Percentiles rank a stretch among this genome's conserved stretches.
phyloP scores from a whole-genome alignment of 2,113 vertebrate species.

The Struthio camelus region DNA sequence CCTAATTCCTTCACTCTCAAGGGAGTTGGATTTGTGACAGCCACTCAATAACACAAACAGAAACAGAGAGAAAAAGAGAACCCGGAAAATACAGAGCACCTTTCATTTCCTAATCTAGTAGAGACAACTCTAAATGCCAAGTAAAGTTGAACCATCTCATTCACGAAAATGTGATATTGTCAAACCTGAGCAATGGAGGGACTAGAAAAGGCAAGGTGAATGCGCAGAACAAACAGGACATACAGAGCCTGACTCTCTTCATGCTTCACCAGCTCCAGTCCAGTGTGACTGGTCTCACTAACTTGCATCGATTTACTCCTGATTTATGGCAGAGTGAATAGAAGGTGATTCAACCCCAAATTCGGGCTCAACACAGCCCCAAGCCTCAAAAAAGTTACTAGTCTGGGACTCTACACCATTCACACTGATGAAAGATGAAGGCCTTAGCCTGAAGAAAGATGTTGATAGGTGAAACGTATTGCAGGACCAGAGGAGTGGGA shows the following conservation, averaged over 20 bases:
- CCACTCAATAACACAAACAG: conserved; percentile 13
- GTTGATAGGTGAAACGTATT: neutral
- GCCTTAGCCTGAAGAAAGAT: neutral
- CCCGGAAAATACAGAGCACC: neutral
- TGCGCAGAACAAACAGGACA: neutral
- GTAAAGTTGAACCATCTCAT: neutral
- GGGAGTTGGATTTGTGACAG: neutral
- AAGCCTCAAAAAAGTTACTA: neutral
- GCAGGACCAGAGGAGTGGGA: neutral
- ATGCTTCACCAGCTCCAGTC: neutral
- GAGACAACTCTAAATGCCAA: neutral
- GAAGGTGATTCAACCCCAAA: neutral
- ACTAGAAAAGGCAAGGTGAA: neutral
- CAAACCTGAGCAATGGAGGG: neutral
- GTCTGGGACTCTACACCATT: neutral
- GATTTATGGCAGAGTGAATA: neutral
- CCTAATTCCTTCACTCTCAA: conserved; percentile 29
- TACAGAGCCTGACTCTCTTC: neutral
- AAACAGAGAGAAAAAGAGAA: conserved; percentile 12
- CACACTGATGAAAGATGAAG: neutral
- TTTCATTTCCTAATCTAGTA: neutral
- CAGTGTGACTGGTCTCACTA: neutral
- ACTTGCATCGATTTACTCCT: neutral
- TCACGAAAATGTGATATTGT: neutral
- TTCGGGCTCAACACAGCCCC: neutral